These are phyloP conservation scores for Scalopus aquaticus DNA, from an alignment of 2,113 vertebrate genomes.

Conservation along the genomic window DNA sequence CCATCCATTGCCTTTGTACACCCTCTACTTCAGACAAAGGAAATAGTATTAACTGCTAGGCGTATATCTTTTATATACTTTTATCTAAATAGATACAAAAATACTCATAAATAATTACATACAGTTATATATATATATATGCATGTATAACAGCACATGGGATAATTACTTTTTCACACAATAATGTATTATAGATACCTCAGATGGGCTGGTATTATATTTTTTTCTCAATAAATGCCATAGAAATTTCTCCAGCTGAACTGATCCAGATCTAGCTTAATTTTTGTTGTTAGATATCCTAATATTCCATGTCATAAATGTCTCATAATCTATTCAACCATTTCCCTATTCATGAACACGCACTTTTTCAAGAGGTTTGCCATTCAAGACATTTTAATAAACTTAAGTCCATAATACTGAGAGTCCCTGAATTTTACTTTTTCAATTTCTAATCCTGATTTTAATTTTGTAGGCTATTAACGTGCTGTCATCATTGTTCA, in stretches of 20 bases:
- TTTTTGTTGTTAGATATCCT: constrained; percentile 1
- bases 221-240: background rate
- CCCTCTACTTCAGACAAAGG: background rate
- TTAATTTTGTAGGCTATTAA: background rate
- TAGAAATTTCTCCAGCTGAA: background rate
- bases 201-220: background rate
- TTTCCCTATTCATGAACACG: background rate
- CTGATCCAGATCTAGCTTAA: background rate
- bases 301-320: background rate
- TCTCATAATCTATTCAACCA: background rate
- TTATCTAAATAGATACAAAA: background rate
- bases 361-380: background rate
- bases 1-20: background rate
- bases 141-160: background rate
- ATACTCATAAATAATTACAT: background rate
- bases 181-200: background rate
- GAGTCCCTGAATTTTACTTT: background rate
- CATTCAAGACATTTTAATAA: background rate
- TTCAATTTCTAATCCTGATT: background rate
- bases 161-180: background rate
- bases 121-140: background rate
- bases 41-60: background rate
- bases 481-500: constrained; percentile 4
- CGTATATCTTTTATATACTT: background rate
- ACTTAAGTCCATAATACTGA: background rate